Conservation (phyloP, 2,888 invertebrate genomes). For the Cephus nigrinus region DNA sequence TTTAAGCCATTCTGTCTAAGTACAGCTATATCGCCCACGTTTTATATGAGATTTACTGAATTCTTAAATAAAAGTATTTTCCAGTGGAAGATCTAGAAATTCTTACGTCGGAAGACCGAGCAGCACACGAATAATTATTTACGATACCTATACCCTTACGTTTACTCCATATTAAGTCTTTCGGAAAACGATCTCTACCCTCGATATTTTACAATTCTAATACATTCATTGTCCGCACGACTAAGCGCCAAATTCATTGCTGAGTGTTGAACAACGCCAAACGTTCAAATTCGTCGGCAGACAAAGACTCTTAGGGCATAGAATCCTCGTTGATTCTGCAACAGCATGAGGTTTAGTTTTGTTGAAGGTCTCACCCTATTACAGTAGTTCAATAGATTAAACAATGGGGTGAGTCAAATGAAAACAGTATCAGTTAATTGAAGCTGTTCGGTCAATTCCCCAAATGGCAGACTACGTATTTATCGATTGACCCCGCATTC, state of each 20-base stretch:
- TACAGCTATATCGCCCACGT: neutral
- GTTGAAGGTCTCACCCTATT: neutral
- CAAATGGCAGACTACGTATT: neutral
- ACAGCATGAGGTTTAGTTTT: neutral
- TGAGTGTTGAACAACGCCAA: neutral
- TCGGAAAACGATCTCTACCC: neutral
- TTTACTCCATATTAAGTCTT: neutral
- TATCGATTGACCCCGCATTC: neutral
- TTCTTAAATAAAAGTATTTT: neutral
- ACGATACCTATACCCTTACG: neutral
- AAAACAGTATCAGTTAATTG: slow-evolving; percentile 49
- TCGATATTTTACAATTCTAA: slow-evolving; percentile 4
- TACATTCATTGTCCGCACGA: neutral
- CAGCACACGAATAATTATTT: neutral
- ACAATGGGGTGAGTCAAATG: slow-evolving; percentile 29
- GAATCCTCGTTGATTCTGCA: neutral
- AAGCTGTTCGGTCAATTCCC: slow-evolving; percentile 29
- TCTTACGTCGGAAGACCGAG: neutral
- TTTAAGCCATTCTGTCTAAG: neutral
- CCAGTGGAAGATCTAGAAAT: neutral
- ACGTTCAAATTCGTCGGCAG: neutral
- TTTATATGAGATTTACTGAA: neutral
- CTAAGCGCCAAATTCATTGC: neutral
- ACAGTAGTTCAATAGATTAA: slow-evolving; percentile 11
- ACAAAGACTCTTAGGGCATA: neutral